Percentiles rank a stretch among this genome's conserved stretches.
Evolutionary conservation across 2,113 vertebrate species (phyloP).

Genomic region (Apistogramma diplotaenia): DNA sequence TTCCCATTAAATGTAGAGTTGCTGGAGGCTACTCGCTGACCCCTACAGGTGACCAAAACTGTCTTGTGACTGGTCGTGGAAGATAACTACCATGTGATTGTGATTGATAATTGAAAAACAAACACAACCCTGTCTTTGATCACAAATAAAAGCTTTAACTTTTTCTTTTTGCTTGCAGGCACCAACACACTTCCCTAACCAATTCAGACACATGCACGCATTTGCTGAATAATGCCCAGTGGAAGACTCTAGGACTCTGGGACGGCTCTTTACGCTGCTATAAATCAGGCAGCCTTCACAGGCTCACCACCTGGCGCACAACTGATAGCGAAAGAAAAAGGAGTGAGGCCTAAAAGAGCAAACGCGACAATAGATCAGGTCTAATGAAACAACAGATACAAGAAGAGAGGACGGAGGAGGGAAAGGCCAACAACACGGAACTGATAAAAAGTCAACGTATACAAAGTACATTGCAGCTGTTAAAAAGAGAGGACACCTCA

Average conservation of each 20-base stretch:
- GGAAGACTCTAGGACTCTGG: slow-evolving; percentile 42
- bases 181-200: not conserved
- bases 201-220: not conserved
- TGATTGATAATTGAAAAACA: not conserved
- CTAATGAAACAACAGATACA: slow-evolving; percentile 66
- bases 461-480: slow-evolving; percentile 7
- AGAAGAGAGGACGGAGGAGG: slow-evolving; percentile 22
- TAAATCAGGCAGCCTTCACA: slow-evolving; percentile 71
- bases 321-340: slow-evolving; percentile 64
- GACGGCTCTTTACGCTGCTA: slow-evolving; percentile 28
- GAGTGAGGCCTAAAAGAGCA: slow-evolving; percentile 37
- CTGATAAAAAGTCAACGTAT: slow-evolving; percentile 30
- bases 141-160: not conserved
- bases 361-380: slow-evolving; percentile 53
- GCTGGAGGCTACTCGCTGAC: no score
- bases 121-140: not conserved
- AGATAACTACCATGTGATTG: not conserved
- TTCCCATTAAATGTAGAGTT: no score
- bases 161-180: not conserved
- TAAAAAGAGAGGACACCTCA: slow-evolving; percentile 16
- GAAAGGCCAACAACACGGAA: slow-evolving; percentile 28
- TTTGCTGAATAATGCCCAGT: slow-evolving; percentile 14
- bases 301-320: slow-evolving; percentile 61
- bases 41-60: not conserved
- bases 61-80: not conserved